A percentile compares a stretch with the other conserved stretches of the same genome.
Conservation (phyloP, 2,888 invertebrate species). For the Diloba caeruleocephala region DNA sequence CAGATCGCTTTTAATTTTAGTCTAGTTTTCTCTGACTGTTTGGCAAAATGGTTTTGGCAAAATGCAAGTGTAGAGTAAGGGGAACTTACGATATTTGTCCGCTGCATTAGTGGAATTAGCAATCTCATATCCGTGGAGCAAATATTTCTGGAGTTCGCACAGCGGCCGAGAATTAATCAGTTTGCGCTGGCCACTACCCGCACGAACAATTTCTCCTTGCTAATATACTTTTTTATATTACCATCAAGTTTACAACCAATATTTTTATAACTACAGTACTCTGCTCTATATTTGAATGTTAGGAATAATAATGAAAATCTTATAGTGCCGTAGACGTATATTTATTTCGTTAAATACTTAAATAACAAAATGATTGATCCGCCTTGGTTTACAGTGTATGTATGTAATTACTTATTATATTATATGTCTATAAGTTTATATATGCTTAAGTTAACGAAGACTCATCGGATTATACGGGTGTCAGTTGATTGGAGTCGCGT, state of each 20-base stretch:
- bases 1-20: slow-evolving; percentile 42
- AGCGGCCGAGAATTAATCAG: slow-evolving; percentile 84
- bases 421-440: slow-evolving; percentile 19
- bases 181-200: slow-evolving; percentile 68
- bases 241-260: slow-evolving; percentile 36
- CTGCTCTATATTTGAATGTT: slow-evolving; percentile 22
- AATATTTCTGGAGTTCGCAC: slow-evolving; percentile 84
- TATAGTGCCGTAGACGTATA: too few species aligned
- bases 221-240: slow-evolving; percentile 46
- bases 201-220: slow-evolving; percentile 63
- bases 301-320: too few species aligned
- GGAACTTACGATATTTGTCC: slow-evolving; percentile 82
- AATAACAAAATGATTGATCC: too few species aligned
- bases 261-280: slow-evolving; percentile 26
- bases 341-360: too few species aligned
- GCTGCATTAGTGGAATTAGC: slow-evolving; percentile 87
- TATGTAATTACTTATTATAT: slow-evolving; percentile 2
- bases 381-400: too few species aligned
- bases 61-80: slow-evolving; percentile 69
- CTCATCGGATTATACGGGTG: slow-evolving; percentile 58
- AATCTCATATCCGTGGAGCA: slow-evolving; percentile 84
- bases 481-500: slow-evolving; percentile 57
- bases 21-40: slow-evolving; percentile 41
- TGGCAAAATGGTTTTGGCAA: slow-evolving; percentile 60
- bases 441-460: slow-evolving; percentile 47